Base-by-base conservation (phyloP, 2,888 invertebrate genomes). In the Phaonia tiefii region DNA sequence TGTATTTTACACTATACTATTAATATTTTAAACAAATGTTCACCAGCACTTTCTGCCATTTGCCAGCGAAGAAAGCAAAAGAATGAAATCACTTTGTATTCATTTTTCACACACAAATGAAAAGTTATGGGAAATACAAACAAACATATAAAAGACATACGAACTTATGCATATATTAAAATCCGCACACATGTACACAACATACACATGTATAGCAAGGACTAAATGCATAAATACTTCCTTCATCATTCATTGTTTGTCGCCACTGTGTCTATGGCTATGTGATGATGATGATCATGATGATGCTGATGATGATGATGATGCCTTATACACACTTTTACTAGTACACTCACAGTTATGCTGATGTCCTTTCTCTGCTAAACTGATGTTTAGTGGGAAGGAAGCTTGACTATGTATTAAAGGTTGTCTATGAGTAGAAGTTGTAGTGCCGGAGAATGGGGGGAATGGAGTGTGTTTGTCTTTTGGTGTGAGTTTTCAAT, bases 401-500 rank as follows among this genome's bases (percentile, higher is more conserved):
- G 15, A 44, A 8, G 49, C n/a, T 15, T 17, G 17, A 5, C 20
- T 66, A 31, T 26, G 56, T 20, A 67, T 37, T 44, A 65, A 11
- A 11, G 15, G 44, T n/a, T 39, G 37, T 42, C 22, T 8, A 15
- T 58, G 17, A 31, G 58, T 58, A 15, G 10, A 44, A n/a, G 13
- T 46, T 10, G 3, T 46, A 20, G 60, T 39, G 39, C n/a, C 7
- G 17, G 20, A 1, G 22, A 11, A 4, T 22, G 51, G 1, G 15
- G 7, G 49, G 15, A 2, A 5, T n/a, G n/a, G n/a, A n/a, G n/a
- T n/a, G n/a, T n/a, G n/a, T n/a, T n/a, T n/a, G n/a, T 5, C 15
- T 49, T 7, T 15, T 15, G 37, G 65, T 54, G 70, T 70, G 54
- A 65, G 65, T 76, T 71, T 76, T 76, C 54, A 76, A 71, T 76